These are phyloP conservation scores for Scaptomyza reducta DNA, from an alignment of 2,888 invertebrate genomes.

Conservation along the genomic window DNA sequence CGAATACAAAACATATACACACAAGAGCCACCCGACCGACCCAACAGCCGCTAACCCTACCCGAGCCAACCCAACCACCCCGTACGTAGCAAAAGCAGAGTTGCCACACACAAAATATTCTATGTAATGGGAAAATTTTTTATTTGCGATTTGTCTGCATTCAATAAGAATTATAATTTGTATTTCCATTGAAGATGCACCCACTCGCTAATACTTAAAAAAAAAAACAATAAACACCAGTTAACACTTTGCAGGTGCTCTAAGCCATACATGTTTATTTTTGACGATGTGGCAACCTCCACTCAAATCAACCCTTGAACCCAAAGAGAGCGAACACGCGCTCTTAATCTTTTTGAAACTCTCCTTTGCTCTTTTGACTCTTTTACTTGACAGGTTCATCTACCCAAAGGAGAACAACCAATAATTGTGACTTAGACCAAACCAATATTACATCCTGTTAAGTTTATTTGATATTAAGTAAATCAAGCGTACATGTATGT, in stretches of 20 bases:
- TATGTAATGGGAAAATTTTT: background rate
- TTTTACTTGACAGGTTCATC: background rate
- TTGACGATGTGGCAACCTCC: constrained; percentile 15
- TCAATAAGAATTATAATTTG: too few relatives aligned
- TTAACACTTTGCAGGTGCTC: background rate
- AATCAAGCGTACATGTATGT: background rate
- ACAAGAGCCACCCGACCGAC: constrained; percentile 28
- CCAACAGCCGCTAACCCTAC: constrained; percentile 12
- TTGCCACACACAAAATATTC: background rate
- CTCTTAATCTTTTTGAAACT: background rate
- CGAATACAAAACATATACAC: constrained; percentile 34
- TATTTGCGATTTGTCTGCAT: background rate
- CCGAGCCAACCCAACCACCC: background rate
- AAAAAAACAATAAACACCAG: background rate
- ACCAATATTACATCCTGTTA: too few relatives aligned
- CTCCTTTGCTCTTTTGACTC: background rate
- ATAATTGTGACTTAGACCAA: background rate
- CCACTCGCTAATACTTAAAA: background rate
- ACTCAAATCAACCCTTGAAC: background rate
- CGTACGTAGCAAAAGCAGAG: background rate
- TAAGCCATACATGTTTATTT: background rate
- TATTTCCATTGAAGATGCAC: too few relatives aligned
- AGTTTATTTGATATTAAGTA: background rate
- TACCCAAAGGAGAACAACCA: background rate
- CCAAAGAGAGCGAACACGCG: constrained; percentile 5